These are phyloP conservation scores for Mythimna lalbum DNA, from an alignment of 2,888 invertebrate species.

Conservation along the genomic window DNA sequence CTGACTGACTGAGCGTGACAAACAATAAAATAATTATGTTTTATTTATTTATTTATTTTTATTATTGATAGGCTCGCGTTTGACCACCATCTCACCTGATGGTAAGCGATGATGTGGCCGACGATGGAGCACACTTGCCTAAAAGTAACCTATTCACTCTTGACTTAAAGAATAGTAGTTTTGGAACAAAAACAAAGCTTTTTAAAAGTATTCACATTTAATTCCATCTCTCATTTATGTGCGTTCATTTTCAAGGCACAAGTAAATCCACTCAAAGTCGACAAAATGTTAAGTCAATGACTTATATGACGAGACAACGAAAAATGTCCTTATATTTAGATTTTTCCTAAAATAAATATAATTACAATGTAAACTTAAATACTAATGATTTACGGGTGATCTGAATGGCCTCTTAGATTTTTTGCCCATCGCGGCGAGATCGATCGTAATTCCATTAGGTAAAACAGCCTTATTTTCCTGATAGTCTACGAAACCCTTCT, in stretches of 20 bases:
- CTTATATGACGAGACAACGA: constrained; percentile 80
- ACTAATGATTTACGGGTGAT: constrained; percentile 87
- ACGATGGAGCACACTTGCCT: too few species aligned
- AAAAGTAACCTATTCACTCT: too few species aligned
- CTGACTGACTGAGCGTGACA: too few species aligned
- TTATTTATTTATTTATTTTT: too few species aligned
- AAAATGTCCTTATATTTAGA: constrained; percentile 77
- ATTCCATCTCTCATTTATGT: constrained; percentile 72
- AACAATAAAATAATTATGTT: not conserved
- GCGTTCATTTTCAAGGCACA: constrained; percentile 70
- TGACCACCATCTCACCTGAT: too few species aligned
- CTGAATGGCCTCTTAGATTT: constrained; percentile 93
- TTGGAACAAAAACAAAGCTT: constrained; percentile 20
- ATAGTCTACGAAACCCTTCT: constrained; percentile 93
- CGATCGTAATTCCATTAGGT: constrained; percentile 93
- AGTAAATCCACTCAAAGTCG: constrained; percentile 68
- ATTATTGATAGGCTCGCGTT: too few species aligned
- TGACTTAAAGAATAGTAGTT: too few species aligned
- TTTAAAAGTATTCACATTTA: constrained; percentile 67
- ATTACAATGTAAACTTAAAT: constrained; percentile 68
- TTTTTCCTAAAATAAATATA: constrained; percentile 87
- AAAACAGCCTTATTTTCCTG: constrained; percentile 93
- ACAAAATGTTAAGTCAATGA: constrained; percentile 70
- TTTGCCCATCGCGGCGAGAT: constrained; percentile 93
- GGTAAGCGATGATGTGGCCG: too few species aligned